Conservation (phyloP, 2,888 invertebrate species). For the Plagodis pulveraria region DNA sequence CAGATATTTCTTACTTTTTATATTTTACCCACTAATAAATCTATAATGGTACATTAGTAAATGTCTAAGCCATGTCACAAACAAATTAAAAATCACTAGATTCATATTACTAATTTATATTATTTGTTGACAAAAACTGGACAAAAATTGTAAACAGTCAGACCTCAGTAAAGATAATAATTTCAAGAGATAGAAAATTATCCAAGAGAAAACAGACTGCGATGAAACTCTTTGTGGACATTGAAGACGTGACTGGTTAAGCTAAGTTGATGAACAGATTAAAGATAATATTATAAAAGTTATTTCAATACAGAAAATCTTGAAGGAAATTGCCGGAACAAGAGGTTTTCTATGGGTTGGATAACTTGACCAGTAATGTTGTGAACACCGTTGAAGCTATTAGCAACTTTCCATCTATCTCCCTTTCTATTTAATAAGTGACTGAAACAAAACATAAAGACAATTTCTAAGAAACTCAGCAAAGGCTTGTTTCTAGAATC, state of each 20-base stretch:
- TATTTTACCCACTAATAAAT: no score
- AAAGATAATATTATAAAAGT: conserved; percentile 23
- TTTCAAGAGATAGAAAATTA: conserved; percentile 17
- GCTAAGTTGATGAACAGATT: conserved; percentile 27
- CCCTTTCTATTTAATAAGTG: conserved; percentile 29
- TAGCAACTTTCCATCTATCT: conserved; percentile 34
- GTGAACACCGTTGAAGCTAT: conserved; percentile 14
- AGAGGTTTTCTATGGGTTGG: conserved; percentile 21
- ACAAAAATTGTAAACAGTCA: no score
- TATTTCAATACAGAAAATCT: conserved; percentile 34
- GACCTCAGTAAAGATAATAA: neutral
- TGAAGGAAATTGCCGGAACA: conserved; percentile 31
- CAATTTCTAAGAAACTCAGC: conserved; percentile 20
- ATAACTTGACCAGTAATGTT: conserved; percentile 7
- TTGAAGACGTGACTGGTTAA: conserved; percentile 29
- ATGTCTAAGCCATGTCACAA: no score
- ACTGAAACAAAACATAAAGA: conserved; percentile 12
- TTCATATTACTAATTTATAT: no score
- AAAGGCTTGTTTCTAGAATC: conserved; percentile 26
- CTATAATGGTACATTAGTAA: no score
- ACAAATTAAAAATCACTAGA: no score
- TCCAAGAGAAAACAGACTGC: conserved; percentile 20
- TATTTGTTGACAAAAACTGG: no score
- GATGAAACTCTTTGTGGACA: conserved; percentile 21
- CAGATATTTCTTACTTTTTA: no score